A percentile compares a stretch with the other conserved stretches of the same genome.
Evolutionary conservation across 2,797 vertebrate species (phyloP).

Genomic region (Taenioides sp.): DNA sequence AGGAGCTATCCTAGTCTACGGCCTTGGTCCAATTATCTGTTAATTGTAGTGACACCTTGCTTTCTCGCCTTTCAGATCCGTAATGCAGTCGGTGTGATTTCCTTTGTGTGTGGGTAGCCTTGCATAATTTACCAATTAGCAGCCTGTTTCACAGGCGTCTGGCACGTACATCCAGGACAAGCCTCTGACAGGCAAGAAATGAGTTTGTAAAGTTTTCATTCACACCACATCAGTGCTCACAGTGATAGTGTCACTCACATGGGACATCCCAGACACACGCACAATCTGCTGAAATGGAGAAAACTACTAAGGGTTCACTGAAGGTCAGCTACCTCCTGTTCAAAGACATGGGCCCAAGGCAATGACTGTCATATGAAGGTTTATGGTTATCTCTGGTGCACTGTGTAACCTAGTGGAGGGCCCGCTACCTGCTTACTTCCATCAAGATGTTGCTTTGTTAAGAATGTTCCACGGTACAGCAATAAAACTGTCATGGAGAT

Average conservation of each 20-base stretch:
- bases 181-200: constrained; percentile 9
- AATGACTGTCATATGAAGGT: neutral
- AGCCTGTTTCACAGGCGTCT: constrained; percentile 10
- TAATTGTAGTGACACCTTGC: constrained; percentile 18
- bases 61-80: constrained; percentile 10
- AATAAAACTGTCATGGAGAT: too few species aligned
- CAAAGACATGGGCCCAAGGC: neutral
- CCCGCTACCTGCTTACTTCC: too few species aligned
- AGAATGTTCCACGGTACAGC: too few species aligned
- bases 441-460: too few species aligned
- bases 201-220: constrained; percentile 22
- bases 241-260: constrained; percentile 22
- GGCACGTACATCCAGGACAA: constrained; percentile 4
- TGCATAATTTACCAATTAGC: constrained; percentile 15
- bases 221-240: constrained; percentile 17
- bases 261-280: constrained; percentile 25
- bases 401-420: too few species aligned
- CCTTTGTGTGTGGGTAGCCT: constrained; percentile 9
- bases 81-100: constrained; percentile 8
- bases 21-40: constrained; percentile 7
- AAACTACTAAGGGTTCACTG: constrained; percentile 3
- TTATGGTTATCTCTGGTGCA: neutral
- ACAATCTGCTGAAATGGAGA: constrained; percentile 25
- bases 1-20: constrained; percentile 5
- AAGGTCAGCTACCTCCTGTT: neutral